Base-by-base conservation (phyloP, 1,140 invertebrate genomes). In the Berghia stephanieae region DNA sequence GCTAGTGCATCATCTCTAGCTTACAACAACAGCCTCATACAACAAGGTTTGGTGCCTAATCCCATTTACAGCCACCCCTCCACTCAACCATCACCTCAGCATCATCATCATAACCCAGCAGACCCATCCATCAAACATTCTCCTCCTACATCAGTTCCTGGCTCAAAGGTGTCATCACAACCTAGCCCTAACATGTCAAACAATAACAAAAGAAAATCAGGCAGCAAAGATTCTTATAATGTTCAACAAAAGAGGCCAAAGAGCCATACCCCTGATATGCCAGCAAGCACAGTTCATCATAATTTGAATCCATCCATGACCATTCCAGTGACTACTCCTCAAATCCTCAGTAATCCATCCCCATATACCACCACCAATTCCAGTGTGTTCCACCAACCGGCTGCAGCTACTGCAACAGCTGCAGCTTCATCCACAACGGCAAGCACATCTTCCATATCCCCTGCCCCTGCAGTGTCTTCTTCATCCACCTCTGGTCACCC, bases 141-240 rank as follows among this genome's bases (percentile, higher is more conserved):
- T 60, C 78, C 31, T 18, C 78, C 43, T 55, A 78, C 66, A 49
- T 75, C 36, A 44, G 72, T 42, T n/a, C 36, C 60, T 34, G 73
- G 31, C 69, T 34, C 69, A 4, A 81, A 79, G 55, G n/a, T n/a
- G n/a, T 80, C 81, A 13, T 60, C 79, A 16, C 78, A 83, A 36
- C 92, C 52, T 93, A 95, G 79, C 93, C 95, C 74, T 94, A 94
- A 84, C 92, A 93, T 80, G 67, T 69, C 38, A 43, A n/a, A n/a
- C n/a, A n/a, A 31, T 76, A 82, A 57, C 79, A 86, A 79, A 72
- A 80, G 60, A 78, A 81, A 81, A 72, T 63, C 27, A 40, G 67
- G 34, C 40, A 44, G 77, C 21, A 71, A 77, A 27, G 75, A 75
- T 72, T 66, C 66, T 72, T 69, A 76, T 44, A 44, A 31, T 55